Percentiles rank a stretch among this genome's conserved stretches.
Evolutionary conservation across 2,888 invertebrate genomes (phyloP).

Genomic region (Disparrhopalites patrizii): DNA sequence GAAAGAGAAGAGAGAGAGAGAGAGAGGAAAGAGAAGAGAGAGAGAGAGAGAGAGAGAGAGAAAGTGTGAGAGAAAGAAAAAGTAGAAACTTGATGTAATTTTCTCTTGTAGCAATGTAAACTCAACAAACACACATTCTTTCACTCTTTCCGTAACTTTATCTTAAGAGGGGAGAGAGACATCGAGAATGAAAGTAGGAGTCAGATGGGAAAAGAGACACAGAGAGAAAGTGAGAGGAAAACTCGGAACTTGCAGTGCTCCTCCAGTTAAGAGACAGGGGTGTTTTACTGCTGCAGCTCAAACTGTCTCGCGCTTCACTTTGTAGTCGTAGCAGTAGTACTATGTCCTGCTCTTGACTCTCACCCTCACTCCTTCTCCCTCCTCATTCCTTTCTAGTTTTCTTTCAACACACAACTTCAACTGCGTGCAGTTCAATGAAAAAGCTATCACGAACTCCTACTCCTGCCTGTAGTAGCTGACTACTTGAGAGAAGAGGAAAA

Average conservation of each 20-base stretch:
- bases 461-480: too few relatives aligned
- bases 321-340: too few relatives aligned
- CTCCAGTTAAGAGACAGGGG: too few relatives aligned
- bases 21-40: background rate
- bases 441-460: too few relatives aligned
- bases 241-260: background rate
- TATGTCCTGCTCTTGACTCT: background rate
- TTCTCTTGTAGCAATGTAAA: conserved; percentile 15
- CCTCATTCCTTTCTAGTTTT: background rate
- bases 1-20: background rate
- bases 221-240: background rate
- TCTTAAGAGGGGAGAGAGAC: too few relatives aligned
- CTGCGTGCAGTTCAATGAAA: conserved; percentile 18
- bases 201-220: too few relatives aligned
- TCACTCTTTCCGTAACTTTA: conserved; percentile 20
- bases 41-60: background rate
- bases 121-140: conserved; percentile 23
- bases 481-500: background rate
- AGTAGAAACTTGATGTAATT: conserved; percentile 18
- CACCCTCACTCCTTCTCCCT: conserved; percentile 10
- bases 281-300: too few relatives aligned
- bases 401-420: background rate
- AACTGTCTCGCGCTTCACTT: too few relatives aligned
- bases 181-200: too few relatives aligned
- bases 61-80: background rate